Conservation (phyloP, 2,888 invertebrate species). For the Andrena hattorfiana region DNA sequence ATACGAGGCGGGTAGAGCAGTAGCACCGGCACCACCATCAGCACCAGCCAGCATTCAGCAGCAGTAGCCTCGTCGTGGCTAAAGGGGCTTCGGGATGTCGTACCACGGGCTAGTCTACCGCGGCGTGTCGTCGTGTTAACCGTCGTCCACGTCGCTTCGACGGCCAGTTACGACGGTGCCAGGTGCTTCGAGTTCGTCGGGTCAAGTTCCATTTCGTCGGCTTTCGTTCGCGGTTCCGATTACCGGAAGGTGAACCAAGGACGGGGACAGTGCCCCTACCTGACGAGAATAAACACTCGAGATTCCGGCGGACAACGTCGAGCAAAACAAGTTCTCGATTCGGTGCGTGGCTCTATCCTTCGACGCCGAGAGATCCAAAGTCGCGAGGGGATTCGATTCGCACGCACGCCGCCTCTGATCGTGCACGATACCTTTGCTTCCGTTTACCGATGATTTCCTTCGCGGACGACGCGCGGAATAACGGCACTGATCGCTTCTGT, state of each 20-base stretch:
- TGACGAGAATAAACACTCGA: neutral
- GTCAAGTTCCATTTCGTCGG: neutral
- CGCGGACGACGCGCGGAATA: no score
- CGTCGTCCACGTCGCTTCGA: conserved; percentile 39
- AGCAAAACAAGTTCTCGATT: neutral
- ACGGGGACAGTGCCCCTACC: neutral
- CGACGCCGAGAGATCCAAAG: neutral
- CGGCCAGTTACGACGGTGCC: conserved; percentile 19
- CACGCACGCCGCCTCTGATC: no score
- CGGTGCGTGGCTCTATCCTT: conserved; percentile 6
- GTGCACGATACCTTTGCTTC: no score
- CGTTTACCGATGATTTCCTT: no score
- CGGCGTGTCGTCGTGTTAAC: conserved; percentile 73
- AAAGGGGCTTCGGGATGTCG: conserved; percentile 72
- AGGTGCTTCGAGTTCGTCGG: conserved; percentile 35
- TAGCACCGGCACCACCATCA: conserved; percentile 75
- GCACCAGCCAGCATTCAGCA: conserved; percentile 72
- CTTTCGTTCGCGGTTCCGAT: neutral
- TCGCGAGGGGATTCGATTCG: neutral
- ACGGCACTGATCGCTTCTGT: neutral
- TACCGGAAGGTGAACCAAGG: neutral
- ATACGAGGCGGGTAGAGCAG: conserved; percentile 69
- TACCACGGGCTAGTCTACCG: conserved; percentile 73
- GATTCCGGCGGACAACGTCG: neutral
- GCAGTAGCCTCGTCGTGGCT: conserved; percentile 67